Conservation (phyloP, 2,797 vertebrate genomes). For the Fratercula arctica region DNA sequence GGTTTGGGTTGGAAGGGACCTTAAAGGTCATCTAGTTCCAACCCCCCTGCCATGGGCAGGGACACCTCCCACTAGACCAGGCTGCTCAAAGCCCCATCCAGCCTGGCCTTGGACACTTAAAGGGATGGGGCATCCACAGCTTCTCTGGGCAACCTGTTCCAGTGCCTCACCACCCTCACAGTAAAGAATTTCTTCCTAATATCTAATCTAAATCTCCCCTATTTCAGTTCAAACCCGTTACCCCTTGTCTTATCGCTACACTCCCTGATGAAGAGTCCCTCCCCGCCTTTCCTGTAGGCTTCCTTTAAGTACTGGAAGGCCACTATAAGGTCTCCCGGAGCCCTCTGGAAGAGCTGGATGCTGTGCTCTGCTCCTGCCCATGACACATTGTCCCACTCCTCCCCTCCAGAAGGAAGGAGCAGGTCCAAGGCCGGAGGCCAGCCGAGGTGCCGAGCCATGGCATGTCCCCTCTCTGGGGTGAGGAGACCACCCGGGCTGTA, state of each 20-base stretch:
- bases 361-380: background rate
- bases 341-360: accelerated
- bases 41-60: background rate
- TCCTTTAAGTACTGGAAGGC: background rate
- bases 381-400: accelerated
- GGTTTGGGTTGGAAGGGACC: background rate
- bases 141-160: background rate
- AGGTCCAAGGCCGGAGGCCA: background rate
- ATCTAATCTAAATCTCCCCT: background rate
- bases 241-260: background rate
- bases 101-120: background rate
- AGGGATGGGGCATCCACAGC: background rate
- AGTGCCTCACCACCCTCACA: background rate
- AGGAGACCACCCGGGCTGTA: accelerated
- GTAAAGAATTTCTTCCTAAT: background rate
- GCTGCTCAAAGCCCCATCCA: background rate
- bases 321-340: background rate
- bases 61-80: background rate
- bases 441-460: background rate
- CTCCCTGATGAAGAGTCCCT: background rate
- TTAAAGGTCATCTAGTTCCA: background rate
- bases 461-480: background rate
- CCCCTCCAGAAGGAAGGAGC: background rate
- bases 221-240: background rate
- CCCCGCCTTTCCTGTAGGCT: background rate